These are phyloP conservation scores for Pachymerium ferrugineum DNA, from an alignment of 2,888 invertebrate species.

Conservation along the genomic window DNA sequence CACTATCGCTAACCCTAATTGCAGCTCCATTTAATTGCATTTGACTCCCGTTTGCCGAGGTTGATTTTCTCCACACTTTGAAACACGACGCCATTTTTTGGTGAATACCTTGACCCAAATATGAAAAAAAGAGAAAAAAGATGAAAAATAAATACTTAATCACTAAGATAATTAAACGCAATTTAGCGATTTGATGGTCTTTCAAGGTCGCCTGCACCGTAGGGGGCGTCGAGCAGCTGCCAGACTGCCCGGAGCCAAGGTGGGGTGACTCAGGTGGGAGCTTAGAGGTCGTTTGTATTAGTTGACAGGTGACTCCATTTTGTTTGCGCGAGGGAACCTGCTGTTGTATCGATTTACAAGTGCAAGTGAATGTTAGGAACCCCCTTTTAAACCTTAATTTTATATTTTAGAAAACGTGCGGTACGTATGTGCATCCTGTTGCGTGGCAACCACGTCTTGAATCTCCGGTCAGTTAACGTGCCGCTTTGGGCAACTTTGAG, in stretches of 20 bases:
- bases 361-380: neutral
- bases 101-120: neutral
- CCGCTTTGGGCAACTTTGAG: no score
- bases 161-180: no score
- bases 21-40: neutral
- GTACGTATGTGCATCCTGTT: no score
- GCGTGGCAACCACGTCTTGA: no score
- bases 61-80: neutral
- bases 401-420: no score
- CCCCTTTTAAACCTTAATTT: no score
- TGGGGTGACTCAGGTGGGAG: neutral
- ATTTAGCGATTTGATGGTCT: neutral
- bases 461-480: no score
- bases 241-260: neutral
- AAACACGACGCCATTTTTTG: neutral
- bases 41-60: neutral
- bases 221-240: neutral
- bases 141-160: no score
- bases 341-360: neutral
- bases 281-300: neutral
- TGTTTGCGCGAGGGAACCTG: neutral
- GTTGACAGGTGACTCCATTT: slow-evolving; percentile 10
- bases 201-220: neutral
- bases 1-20: neutral
- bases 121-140: neutral